These are phyloP conservation scores for Gortyna flavago DNA, from an alignment of 2,888 invertebrate genomes.

Conservation along the genomic window DNA sequence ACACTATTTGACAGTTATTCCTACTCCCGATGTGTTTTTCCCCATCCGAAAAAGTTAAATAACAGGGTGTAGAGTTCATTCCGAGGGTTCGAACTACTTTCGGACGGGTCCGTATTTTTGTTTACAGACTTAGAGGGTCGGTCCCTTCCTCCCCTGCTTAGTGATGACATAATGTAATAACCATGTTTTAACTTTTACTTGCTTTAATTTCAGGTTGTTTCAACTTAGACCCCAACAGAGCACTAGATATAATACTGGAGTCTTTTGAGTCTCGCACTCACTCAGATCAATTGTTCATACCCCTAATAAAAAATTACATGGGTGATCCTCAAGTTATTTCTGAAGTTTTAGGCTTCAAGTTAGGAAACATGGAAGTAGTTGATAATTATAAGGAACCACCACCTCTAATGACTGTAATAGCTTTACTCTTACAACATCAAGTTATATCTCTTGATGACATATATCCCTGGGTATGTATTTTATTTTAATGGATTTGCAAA, in stretches of 20 bases:
- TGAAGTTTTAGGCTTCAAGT: constrained; percentile 98
- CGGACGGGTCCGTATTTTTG: fast-evolving
- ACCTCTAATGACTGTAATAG: constrained; percentile 96
- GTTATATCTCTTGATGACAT: constrained; percentile 96
- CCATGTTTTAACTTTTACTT: background rate
- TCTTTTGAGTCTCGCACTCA: constrained; percentile 97
- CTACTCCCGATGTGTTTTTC: background rate
- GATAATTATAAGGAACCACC: constrained; percentile 92
- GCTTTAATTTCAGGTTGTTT: constrained; percentile 95
- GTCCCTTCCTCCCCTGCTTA: too few species aligned
- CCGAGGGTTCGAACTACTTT: background rate
- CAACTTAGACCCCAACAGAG: constrained; percentile 99
- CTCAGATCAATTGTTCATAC: constrained; percentile 95
- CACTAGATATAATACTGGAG: constrained; percentile 98
- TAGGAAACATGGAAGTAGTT: constrained; percentile 91
- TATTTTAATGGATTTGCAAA: background rate
- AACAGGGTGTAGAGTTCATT: too few species aligned
- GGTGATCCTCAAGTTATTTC: constrained; percentile 95
- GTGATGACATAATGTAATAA: background rate
- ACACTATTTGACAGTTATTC: background rate
- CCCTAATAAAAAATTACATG: constrained; percentile 95
- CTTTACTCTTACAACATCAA: constrained; percentile 96
- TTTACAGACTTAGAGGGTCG: background rate
- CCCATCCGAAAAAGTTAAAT: background rate
- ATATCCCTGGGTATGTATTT: constrained; percentile 95